phyloP scores from a whole-genome alignment of 2,888 invertebrate genomes.

The Troilus luridus region DNA sequence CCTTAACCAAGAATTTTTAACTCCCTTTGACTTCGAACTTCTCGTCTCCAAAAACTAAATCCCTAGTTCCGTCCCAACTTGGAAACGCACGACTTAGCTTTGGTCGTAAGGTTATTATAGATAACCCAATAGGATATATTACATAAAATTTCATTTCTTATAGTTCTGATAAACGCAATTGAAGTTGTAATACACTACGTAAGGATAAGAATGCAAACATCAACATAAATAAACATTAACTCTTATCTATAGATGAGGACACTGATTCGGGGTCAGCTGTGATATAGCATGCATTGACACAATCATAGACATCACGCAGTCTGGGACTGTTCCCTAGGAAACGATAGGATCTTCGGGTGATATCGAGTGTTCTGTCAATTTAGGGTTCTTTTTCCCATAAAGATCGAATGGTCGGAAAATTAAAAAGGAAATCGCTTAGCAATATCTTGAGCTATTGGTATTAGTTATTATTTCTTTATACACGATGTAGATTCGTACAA shows the following conservation, averaged over 20 bases:
- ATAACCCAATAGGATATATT: too few species aligned
- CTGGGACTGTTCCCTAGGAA: background rate
- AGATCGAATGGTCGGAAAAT: background rate
- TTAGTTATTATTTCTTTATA: background rate
- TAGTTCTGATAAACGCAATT: background rate
- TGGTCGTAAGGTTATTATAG: too few species aligned
- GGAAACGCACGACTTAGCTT: too few species aligned
- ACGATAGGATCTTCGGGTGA: background rate
- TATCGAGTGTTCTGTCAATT: background rate
- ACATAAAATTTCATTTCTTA: too few species aligned
- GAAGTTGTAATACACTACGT: background rate
- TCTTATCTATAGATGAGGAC: background rate
- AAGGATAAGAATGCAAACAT: background rate
- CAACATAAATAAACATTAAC: background rate
- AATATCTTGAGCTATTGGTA: background rate
- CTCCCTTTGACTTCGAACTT: too few species aligned
- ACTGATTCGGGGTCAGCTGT: background rate
- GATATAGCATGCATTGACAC: background rate
- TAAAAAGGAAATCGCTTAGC: background rate
- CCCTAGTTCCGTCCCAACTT: too few species aligned
- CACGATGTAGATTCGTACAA: too few species aligned
- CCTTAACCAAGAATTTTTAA: too few species aligned
- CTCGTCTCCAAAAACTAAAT: too few species aligned
- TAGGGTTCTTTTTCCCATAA: background rate
- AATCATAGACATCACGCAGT: background rate